Evolutionary conservation across 1,140 invertebrate species (phyloP), one percentile per base, ranked within the genome.

Genomic region (Drosophila parvula): DNA sequence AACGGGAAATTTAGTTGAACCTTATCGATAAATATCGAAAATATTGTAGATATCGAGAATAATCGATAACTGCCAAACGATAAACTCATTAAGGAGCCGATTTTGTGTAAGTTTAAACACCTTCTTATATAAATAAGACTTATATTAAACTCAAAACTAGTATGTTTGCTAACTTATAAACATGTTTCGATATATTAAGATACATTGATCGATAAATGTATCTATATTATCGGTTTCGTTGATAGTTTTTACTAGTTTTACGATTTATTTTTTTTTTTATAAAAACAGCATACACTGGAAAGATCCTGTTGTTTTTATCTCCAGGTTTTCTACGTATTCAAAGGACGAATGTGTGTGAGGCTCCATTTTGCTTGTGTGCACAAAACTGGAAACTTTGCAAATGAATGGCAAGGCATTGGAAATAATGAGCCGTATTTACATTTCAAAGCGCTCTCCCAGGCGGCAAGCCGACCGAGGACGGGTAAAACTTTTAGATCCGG

Each of bases 361-460:
- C 10, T 12, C 36, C 34, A 18, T 38, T 48, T 14, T 16, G 38
- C 12, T 55, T 28, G 27, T 45, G 16, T 22, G 14, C 28, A 53
- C n/a, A 41, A 69, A 74, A 64, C 48, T 79, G 78, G 34, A 73
- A 90, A 78, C 81, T 78, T 67, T 75, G 79, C 78, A 84, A 86
- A 86, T 85, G 78, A 90, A 85, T 90, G 76, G 78, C 81, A 63
- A 65, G 67, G 78, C 67, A 85, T 90, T 73, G 81, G 69, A 89
- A 90, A 90, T 90, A 90, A 90, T 90, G 85, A 90, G 84, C 79
- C 61, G 81, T 89, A 90, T 89, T 90, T 90, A 90, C 86, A 90
- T 90, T 89, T 88, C 84, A 88, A 84, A 89, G 85, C 84, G 55
- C 68, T 75, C 43, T 45, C 40, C 44, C 61, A 45, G 59, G 30